Evolutionary conservation across 2,113 vertebrate genomes (phyloP).

Genomic region (Silurus asotus): DNA sequence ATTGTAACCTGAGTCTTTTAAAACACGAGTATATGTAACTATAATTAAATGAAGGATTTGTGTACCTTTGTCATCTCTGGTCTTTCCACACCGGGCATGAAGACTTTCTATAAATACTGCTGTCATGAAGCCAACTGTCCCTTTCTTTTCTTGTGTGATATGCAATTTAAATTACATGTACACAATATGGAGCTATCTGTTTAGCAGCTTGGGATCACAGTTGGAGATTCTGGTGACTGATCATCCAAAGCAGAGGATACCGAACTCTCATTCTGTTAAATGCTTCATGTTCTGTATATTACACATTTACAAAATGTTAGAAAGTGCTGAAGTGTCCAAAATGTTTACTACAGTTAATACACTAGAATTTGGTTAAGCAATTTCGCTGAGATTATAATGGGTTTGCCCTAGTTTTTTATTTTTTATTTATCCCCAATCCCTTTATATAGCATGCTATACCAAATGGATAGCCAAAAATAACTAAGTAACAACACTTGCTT

Average conservation of each 20-base stretch:
- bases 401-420: neutral
- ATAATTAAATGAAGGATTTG: too few species aligned
- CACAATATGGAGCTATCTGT: neutral
- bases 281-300: neutral
- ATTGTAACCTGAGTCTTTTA: too few species aligned
- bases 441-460: neutral
- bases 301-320: neutral
- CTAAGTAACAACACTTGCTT: neutral
- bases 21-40: too few species aligned
- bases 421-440: neutral
- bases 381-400: neutral
- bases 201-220: neutral
- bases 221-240: neutral
- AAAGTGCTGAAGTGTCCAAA: neutral
- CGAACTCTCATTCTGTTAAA: neutral
- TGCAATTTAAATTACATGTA: neutral
- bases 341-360: neutral
- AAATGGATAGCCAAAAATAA: neutral
- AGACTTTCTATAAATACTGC: neutral
- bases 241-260: neutral
- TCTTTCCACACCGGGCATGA: neutral
- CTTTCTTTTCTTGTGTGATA: neutral
- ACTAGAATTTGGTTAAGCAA: neutral
- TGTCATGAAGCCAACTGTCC: neutral
- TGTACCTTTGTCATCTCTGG: too few species aligned